A percentile compares a stretch with the other conserved stretches of the same genome.
These are phyloP conservation scores for Silvanus unidentatus DNA, from an alignment of 2,888 invertebrate species.

Conservation along the genomic window DNA sequence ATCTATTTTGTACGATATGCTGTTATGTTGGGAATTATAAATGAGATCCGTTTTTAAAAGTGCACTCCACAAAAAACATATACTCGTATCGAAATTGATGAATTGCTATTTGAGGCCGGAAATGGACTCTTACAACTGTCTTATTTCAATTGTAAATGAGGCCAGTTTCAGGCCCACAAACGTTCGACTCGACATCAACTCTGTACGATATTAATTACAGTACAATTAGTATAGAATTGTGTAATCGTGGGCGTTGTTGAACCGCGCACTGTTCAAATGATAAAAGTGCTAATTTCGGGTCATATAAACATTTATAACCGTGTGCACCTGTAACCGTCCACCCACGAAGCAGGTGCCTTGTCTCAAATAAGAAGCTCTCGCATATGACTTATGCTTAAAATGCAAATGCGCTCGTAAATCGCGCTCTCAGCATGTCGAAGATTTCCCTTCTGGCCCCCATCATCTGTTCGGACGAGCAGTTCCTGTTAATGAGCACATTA, in stretches of 20 bases:
- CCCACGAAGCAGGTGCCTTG: conserved; percentile 22
- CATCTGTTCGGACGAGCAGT: neutral
- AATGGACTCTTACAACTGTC: no score
- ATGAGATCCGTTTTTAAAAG: conserved; percentile 19
- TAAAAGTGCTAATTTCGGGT: conserved; percentile 6
- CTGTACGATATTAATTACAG: neutral
- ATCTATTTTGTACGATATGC: conserved; percentile 33
- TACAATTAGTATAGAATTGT: conserved; percentile 1
- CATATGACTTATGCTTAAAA: conserved; percentile 25
- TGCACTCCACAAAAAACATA: no score
- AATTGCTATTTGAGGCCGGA: no score
- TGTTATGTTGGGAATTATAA: conserved; percentile 32
- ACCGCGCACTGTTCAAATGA: conserved; percentile 18
- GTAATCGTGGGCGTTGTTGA: conserved; percentile 18
- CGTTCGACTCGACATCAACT: no score
- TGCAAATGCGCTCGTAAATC: conserved; percentile 25
- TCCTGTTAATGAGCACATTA: no score
- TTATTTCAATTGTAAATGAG: no score
- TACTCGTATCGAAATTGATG: no score
- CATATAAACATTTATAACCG: conserved; percentile 21
- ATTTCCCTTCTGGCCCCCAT: conserved; percentile 19
- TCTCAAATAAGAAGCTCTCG: conserved; percentile 17
- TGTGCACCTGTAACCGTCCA: conserved; percentile 26
- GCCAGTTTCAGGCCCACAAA: no score
- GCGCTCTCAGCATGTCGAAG: conserved; percentile 17